These are phyloP conservation scores for Melanotus villosus DNA, from an alignment of 2,888 invertebrate genomes.

Conservation along the genomic window DNA sequence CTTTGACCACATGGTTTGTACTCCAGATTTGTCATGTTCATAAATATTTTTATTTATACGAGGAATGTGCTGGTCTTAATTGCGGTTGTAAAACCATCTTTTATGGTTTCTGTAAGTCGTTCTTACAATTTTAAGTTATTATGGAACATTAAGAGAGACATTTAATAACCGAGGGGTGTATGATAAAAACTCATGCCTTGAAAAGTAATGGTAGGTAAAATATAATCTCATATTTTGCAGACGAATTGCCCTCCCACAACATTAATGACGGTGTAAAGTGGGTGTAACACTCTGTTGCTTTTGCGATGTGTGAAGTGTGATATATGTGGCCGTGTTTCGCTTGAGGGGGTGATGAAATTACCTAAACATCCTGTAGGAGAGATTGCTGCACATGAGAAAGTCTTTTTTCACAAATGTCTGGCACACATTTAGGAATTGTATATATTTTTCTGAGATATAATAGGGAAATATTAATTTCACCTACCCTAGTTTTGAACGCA, in stretches of 20 bases:
- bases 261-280: conserved; percentile 5
- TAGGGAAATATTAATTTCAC: too few species aligned
- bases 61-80: too few species aligned
- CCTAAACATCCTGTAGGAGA: conserved; percentile 15
- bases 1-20: conserved; percentile 21
- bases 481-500: too few species aligned
- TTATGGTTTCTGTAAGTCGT: too few species aligned
- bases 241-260: conserved; percentile 7
- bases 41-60: not conserved
- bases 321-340: conserved; percentile 4
- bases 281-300: conserved; percentile 5
- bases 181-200: too few species aligned
- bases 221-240: not conserved
- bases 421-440: too few species aligned
- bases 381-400: not conserved
- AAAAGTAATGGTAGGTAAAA: not conserved
- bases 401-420: too few species aligned
- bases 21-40: conserved; percentile 8
- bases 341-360: conserved; percentile 9
- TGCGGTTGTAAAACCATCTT: too few species aligned
- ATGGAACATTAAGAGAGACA: too few species aligned
- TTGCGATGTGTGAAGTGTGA: conserved; percentile 9
- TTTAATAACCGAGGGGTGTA: too few species aligned
- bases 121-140: too few species aligned
- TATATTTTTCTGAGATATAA: too few species aligned